phyloP scores from a whole-genome alignment of 2,888 invertebrate genomes.

The Linnaemya tessellans region DNA sequence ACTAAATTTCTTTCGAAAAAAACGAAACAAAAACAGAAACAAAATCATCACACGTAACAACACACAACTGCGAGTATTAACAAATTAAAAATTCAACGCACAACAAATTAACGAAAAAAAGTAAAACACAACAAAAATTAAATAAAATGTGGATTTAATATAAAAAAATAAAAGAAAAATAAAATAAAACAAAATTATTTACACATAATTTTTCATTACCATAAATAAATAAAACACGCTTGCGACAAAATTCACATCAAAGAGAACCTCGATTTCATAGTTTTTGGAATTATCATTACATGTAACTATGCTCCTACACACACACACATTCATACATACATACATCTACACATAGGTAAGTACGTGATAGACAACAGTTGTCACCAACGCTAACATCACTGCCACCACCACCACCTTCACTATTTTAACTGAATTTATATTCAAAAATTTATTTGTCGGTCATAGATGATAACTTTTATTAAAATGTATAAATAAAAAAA shows the following conservation, averaged over 20 bases:
- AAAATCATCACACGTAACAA: slow-evolving; percentile 53
- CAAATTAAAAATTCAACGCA: slow-evolving; percentile 70
- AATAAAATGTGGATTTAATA: slow-evolving; percentile 46
- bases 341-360: background rate
- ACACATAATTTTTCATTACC: slow-evolving; percentile 61
- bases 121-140: background rate
- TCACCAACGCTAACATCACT: slow-evolving; percentile 34
- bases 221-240: slow-evolving; percentile 68
- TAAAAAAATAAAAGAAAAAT: slow-evolving; percentile 36
- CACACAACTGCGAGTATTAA: slow-evolving; percentile 7
- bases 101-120: slow-evolving; percentile 66
- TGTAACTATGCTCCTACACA: background rate
- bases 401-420: background rate
- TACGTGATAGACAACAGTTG: slow-evolving; percentile 53
- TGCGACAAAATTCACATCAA: slow-evolving; percentile 69
- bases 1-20: slow-evolving; percentile 65
- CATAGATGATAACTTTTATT: slow-evolving; percentile 35
- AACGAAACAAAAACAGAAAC: slow-evolving; percentile 46
- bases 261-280: slow-evolving; percentile 67
- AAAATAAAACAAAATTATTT: slow-evolving; percentile 38
- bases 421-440: slow-evolving; percentile 30
- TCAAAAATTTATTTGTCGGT: slow-evolving; percentile 50
- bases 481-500: slow-evolving; percentile 15
- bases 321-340: background rate
- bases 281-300: slow-evolving; percentile 15